Conservation (phyloP, 2,113 vertebrate genomes). For the Caretta caretta region DNA sequence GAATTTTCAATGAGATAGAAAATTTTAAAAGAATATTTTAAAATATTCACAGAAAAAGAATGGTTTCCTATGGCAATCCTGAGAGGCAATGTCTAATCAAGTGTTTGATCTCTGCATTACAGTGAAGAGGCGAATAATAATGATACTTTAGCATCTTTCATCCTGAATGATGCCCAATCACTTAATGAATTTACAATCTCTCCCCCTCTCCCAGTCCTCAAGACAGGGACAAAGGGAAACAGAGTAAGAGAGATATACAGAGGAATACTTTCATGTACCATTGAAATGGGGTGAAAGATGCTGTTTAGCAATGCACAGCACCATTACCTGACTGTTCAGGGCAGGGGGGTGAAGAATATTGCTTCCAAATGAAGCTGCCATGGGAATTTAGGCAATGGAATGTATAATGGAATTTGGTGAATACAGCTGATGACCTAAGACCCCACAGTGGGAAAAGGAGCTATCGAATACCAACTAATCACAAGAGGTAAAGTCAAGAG, state of each 20-base stretch:
- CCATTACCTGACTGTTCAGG: background rate
- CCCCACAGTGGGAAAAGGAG: background rate
- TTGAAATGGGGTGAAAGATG: background rate
- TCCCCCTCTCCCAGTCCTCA: background rate
- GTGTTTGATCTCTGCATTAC: background rate
- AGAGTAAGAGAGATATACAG: background rate
- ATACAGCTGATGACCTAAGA: background rate
- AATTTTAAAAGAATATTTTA: background rate
- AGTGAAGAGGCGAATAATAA: background rate
- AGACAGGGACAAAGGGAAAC: background rate
- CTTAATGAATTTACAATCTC: background rate
- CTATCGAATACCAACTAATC: background rate
- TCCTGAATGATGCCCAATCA: background rate
- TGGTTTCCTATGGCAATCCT: background rate
- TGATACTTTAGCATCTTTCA: background rate
- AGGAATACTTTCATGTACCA: background rate
- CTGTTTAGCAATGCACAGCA: background rate
- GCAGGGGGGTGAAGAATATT: background rate
- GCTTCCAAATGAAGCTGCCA: background rate
- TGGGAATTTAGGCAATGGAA: background rate
- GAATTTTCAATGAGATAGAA: background rate
- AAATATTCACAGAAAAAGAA: accelerated
- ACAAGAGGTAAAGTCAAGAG: background rate
- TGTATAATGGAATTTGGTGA: background rate
- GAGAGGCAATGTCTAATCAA: background rate